phyloP scores from a whole-genome alignment of 2,888 invertebrate species.

The Limnephilus marmoratus region DNA sequence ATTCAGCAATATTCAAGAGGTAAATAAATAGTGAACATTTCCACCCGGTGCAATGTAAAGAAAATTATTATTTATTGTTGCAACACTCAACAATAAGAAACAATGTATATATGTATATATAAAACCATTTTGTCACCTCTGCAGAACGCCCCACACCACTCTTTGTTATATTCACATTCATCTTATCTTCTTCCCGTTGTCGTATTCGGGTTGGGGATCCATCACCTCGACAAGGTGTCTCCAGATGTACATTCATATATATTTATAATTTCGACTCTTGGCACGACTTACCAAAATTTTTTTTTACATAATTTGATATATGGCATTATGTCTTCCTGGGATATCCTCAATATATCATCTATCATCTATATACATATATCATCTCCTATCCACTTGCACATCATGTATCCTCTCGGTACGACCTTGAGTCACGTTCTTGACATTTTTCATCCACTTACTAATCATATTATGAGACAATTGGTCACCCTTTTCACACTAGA shows the following conservation, averaged over 20 bases:
- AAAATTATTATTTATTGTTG: not conserved
- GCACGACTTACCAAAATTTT: no score
- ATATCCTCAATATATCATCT: no score
- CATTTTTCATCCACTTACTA: not conserved
- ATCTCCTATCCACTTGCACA: not conserved
- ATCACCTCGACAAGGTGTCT: no score
- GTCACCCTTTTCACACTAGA: not conserved
- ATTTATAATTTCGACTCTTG: no score
- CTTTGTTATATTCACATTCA: not conserved
- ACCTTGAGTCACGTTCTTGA: not conserved
- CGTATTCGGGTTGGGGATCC: no score
- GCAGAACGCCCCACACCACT: not conserved
- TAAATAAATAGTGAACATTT: not conserved
- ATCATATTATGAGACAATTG: not conserved
- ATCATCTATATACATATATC: no score
- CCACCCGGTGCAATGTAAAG: not conserved
- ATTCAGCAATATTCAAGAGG: not conserved
- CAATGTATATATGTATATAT: not conserved
- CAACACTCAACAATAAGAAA: not conserved
- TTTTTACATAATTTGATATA: no score
- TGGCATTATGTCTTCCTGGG: no score
- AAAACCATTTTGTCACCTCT: not conserved
- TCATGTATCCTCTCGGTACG: not conserved
- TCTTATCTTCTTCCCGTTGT: not conserved
- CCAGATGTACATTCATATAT: no score